Evolutionary conservation across 2,113 vertebrate species (phyloP), one percentile per base, ranked within the genome.

Genomic region (Pelmatolapia mariae): DNA sequence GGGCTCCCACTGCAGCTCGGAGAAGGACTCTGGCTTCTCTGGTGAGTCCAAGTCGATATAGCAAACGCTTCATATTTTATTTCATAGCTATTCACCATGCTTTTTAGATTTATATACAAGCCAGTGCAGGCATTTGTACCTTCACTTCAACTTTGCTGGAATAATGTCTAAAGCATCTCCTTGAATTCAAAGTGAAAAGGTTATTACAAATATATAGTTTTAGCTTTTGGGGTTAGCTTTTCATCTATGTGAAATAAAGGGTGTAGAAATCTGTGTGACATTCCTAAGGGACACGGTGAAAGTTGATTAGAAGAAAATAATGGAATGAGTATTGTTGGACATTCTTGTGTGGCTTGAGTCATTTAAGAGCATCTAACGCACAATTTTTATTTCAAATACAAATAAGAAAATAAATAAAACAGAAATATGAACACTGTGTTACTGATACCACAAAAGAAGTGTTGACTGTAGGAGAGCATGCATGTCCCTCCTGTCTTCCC

Each of bases 1-100:
- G 9, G 86, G 66, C 68, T 96, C 92, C 4, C 78, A 40, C 83
- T 95, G 93, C 92, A 94, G 94, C 66, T 96, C 96, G 18, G 96
- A 96, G 29, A 97, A 96, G 81, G 96, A 97, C 85, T 97, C 96
- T 1, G 96, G 96, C 12, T 97, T 92, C 83, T 97, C 96, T 52
- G 96, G 96, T 97, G 80, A 92, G 89, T 86, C 71, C 2, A 83
- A 47, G 86, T 50, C 18, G 22, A 82, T 45, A 6, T 53, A 3
- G 5, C 15, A 2, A 29, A 47, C 1, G 11, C n/a, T 68, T 68
- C 26, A 31, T 50, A 29, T 31, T 78, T 50, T 31, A 50, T 31
- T 78, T 12, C 26, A 10, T 10, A 10, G 43, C 18, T 61, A 12
- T 57, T 86, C 10, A 18, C 40, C 7, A 45, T 29, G 18, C 56